Percentiles rank a stretch among this genome's conserved stretches.
Evolutionary conservation across 2,797 vertebrate species (phyloP).

Genomic region (Semaprochilodus insignis): DNA sequence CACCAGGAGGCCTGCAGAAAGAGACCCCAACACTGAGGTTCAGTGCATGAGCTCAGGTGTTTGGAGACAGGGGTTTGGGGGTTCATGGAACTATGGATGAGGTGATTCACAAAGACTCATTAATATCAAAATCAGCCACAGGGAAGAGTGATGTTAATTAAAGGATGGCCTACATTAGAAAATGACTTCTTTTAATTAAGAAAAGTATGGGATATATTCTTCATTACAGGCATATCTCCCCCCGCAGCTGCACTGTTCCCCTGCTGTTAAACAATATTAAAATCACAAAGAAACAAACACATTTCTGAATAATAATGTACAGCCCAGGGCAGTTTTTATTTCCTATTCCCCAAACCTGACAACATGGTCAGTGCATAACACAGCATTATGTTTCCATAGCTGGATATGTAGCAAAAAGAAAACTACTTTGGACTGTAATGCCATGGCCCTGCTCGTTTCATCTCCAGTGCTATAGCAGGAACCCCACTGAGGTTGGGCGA

Average conservation of each 20-base stretch:
- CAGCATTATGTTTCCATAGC: background rate
- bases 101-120: conserved; percentile 25
- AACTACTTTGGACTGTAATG: background rate
- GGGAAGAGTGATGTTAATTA: conserved; percentile 44
- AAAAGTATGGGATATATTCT: conserved; percentile 24
- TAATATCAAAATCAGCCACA: conserved; percentile 35
- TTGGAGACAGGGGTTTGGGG: background rate
- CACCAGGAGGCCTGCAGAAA: too few species aligned
- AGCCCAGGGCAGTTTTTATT: conserved; percentile 31
- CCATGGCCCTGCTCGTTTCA: background rate
- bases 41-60: conserved; percentile 13
- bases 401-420: conserved; percentile 5
- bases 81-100: conserved; percentile 20
- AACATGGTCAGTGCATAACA: background rate
- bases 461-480: background rate
- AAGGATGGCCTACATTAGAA: conserved; percentile 37
- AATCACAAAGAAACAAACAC: conserved; percentile 41
- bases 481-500: background rate
- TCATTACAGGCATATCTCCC: conserved; percentile 32
- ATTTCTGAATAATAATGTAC: conserved; percentile 40
- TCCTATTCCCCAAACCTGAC: conserved; percentile 16
- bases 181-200: conserved; percentile 25
- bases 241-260: conserved; percentile 2
- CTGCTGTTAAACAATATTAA: conserved; percentile 23
- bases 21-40: too few species aligned